Evolutionary conservation across 2,797 vertebrate species (phyloP), one percentile per base, ranked within the genome.

Genomic region (Gymnothorax javanicus): DNA sequence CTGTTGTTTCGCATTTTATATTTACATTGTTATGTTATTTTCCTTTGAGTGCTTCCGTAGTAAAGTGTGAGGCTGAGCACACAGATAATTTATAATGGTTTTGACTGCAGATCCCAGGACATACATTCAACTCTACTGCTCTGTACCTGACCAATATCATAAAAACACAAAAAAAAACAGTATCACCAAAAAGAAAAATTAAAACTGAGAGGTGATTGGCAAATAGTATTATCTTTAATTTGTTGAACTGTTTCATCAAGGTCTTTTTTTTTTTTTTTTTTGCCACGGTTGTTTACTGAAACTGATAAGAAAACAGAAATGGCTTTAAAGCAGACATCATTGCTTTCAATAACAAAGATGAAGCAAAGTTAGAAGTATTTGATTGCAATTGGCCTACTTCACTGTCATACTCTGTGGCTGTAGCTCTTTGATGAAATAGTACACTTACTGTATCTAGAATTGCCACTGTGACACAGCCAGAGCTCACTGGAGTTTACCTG

Each of bases 401-500:
- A 3, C 82, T 8, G 7, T 60, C 56, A 83, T 57, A 27, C n/a
- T 1, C 58, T 13, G 25, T 4, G 23, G 43, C 81, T 15, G 20
- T 20, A n/a, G 4, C 8, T 7, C 60, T 8, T 13, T 58, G 11
- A 11, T 4, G 0, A n/a, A 59, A 33, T 17, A 20, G 20, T 23
- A 56, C 79, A 1, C 77, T 81, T 11, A 43, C 33, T 43, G 33
- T 43, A 43, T 43, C 33, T 43, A 43, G 12, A 9, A 59, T 82
- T 0, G 81, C 23, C 54, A 7, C 27, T 7, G 62, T 33, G 5
- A n/a, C 17, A 52, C 64, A 83, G 64, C 62, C 79, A 0, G 62
- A 1, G 27, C 20, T 73, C 59, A 25, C 54, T 64, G 83, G 79
- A 71, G 81, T 59, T 73, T 73, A 87, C 50, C 83, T 60, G 86